Conservation (phyloP, 1,140 invertebrate species). For the Neodiprion lecontei region DNA sequence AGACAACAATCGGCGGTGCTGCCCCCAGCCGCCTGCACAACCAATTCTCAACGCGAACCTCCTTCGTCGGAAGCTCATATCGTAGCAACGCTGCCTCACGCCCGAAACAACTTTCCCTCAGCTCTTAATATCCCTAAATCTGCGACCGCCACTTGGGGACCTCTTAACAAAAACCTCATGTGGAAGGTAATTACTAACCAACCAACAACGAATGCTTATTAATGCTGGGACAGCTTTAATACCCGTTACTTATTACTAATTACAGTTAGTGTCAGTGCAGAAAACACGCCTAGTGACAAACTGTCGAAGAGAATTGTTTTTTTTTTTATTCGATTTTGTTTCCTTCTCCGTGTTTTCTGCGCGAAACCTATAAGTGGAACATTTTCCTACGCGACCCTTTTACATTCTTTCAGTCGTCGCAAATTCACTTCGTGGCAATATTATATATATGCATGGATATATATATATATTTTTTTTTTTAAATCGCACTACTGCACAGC, state of each 20-base stretch:
- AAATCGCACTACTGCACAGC: too few species aligned
- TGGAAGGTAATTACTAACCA: slow-evolving; percentile 66
- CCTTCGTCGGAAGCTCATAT: slow-evolving; percentile 56
- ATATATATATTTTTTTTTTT: too few species aligned
- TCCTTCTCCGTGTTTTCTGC: slow-evolving; percentile 22
- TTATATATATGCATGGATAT: too few species aligned
- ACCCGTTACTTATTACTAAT: slow-evolving; percentile 5
- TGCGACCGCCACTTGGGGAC: slow-evolving; percentile 69
- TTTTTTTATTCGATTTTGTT: neutral
- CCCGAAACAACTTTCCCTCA: slow-evolving; percentile 65
- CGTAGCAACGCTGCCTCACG: slow-evolving; percentile 65
- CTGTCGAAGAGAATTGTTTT: too few species aligned
- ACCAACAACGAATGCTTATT: neutral
- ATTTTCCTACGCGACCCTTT: too few species aligned
- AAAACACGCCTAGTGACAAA: too few species aligned
- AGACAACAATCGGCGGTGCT: slow-evolving; percentile 44
- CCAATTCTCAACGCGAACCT: slow-evolving; percentile 49
- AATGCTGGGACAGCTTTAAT: slow-evolving; percentile 10
- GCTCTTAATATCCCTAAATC: slow-evolving; percentile 70
- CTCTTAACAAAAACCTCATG: slow-evolving; percentile 71
- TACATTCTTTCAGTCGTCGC: too few species aligned
- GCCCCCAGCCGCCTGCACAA: slow-evolving; percentile 19
- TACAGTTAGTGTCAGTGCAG: neutral
- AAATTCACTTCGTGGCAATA: too few species aligned
- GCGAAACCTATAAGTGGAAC: neutral